These are phyloP conservation scores for Adelognathus sp. DNA, from an alignment of 2,888 invertebrate species.

Conservation along the genomic window DNA sequence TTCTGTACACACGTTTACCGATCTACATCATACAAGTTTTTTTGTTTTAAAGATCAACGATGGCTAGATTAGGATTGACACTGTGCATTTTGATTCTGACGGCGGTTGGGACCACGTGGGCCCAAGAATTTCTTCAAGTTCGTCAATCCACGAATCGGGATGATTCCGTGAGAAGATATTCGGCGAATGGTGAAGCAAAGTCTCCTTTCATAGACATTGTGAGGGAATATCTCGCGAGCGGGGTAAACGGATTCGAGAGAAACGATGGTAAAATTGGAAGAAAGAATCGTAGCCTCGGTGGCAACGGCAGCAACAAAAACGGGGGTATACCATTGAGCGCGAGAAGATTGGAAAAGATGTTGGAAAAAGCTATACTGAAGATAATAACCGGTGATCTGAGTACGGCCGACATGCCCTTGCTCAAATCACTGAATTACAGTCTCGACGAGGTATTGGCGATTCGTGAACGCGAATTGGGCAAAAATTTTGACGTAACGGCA, in stretches of 20 bases:
- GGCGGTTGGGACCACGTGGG: constrained; percentile 41
- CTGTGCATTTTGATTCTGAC: constrained; percentile 58
- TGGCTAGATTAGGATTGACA: constrained; percentile 57
- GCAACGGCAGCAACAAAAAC: constrained; percentile 48
- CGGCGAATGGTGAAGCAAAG: constrained; percentile 33
- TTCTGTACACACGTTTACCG: background rate
- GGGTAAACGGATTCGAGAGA: constrained; percentile 47
- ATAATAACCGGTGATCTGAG: constrained; percentile 77
- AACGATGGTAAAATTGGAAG: constrained; percentile 40
- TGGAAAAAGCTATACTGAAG: constrained; percentile 77
- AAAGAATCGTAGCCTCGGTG: constrained; percentile 23
- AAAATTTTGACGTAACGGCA: constrained; percentile 52
- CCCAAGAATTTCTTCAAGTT: background rate
- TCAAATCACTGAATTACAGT: constrained; percentile 77
- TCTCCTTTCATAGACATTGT: background rate
- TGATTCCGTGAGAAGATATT: constrained; percentile 29
- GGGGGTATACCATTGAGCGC: constrained; percentile 69
- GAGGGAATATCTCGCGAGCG: constrained; percentile 17
- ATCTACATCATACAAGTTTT: background rate
- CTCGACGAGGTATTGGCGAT: constrained; percentile 74
- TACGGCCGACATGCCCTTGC: constrained; percentile 71
- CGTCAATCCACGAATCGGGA: no score
- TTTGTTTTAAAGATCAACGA: constrained; percentile 29
- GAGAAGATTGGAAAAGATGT: constrained; percentile 75
- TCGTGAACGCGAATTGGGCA: constrained; percentile 71